phyloP scores from a whole-genome alignment of 2,113 vertebrate genomes.

The Python bivittatus region DNA sequence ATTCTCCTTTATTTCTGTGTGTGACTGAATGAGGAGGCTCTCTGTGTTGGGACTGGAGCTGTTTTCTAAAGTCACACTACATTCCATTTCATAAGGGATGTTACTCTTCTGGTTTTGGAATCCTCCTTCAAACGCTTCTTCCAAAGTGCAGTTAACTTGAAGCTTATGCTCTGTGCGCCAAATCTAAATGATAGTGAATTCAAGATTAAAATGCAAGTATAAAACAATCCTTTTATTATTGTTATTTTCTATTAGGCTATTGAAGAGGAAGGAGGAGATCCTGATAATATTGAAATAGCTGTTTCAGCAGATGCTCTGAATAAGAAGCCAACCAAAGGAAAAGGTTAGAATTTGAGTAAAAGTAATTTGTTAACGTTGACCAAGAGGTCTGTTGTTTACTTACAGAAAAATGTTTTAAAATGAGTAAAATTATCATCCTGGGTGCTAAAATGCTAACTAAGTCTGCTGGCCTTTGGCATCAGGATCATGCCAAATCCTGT shows the following conservation, averaged over 20 bases:
- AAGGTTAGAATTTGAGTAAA: constrained; percentile 76
- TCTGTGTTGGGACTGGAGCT: not conserved
- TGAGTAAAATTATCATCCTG: no score
- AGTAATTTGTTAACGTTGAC: not conserved
- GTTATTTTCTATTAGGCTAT: constrained; percentile 82
- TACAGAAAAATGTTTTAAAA: not conserved
- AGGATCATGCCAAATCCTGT: not conserved
- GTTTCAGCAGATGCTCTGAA: constrained; percentile 79
- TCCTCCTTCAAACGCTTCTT: not conserved
- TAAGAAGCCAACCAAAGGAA: constrained; percentile 88
- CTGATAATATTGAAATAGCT: constrained; percentile 87
- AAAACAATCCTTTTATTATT: constrained; percentile 10
- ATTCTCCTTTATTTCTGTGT: not conserved
- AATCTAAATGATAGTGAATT: not conserved
- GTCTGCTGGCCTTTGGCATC: not conserved
- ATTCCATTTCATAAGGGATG: not conserved
- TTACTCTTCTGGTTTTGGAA: not conserved
- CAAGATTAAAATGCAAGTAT: not conserved
- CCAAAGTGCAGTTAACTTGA: not conserved
- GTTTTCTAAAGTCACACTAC: not conserved
- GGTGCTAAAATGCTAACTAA: not conserved
- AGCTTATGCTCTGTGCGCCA: no score
- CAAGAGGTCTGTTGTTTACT: not conserved
- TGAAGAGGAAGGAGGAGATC: constrained; percentile 95
- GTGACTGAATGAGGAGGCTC: not conserved